These are phyloP conservation scores for Nomada fabriciana DNA, from an alignment of 2,888 invertebrate species.

Conservation along the genomic window DNA sequence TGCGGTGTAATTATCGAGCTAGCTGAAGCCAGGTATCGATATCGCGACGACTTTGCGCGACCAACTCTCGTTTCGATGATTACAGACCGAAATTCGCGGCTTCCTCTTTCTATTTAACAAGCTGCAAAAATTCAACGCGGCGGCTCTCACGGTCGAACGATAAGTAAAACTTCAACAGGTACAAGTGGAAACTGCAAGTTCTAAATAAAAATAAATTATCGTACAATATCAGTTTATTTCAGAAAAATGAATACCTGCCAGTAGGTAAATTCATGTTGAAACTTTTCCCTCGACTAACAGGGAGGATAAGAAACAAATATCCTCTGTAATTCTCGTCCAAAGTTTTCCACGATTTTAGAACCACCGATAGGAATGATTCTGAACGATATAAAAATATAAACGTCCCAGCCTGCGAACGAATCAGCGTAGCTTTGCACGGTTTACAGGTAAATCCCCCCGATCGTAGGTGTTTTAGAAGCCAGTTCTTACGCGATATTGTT, in stretches of 20 bases:
- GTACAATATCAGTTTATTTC: too few relatives aligned
- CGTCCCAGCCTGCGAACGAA: slow-evolving; percentile 5
- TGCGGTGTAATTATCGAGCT: not conserved
- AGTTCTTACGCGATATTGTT: slow-evolving; percentile 8
- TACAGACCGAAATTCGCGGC: not conserved
- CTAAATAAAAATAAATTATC: too few relatives aligned
- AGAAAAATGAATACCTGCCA: too few relatives aligned
- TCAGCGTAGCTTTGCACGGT: slow-evolving; percentile 41
- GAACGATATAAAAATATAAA: not conserved
- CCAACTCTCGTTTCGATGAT: not conserved
- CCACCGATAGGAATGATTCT: not conserved
- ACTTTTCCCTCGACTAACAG: too few relatives aligned
- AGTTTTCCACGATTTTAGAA: too few relatives aligned
- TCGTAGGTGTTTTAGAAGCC: slow-evolving; percentile 14
- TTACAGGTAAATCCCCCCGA: slow-evolving; percentile 6
- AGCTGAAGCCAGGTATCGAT: not conserved
- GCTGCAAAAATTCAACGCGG: slow-evolving; percentile 12
- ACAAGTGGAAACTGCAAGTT: too few relatives aligned
- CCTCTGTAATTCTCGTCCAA: not conserved
- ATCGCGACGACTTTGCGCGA: not conserved
- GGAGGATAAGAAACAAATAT: not conserved
- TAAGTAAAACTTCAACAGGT: too few relatives aligned
- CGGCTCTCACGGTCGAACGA: not conserved
- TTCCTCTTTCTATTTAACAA: slow-evolving; percentile 23
- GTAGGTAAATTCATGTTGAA: too few relatives aligned